These are phyloP conservation scores for Pteropus alecto DNA, from an alignment of 2,113 vertebrate species.

Conservation along the genomic window DNA sequence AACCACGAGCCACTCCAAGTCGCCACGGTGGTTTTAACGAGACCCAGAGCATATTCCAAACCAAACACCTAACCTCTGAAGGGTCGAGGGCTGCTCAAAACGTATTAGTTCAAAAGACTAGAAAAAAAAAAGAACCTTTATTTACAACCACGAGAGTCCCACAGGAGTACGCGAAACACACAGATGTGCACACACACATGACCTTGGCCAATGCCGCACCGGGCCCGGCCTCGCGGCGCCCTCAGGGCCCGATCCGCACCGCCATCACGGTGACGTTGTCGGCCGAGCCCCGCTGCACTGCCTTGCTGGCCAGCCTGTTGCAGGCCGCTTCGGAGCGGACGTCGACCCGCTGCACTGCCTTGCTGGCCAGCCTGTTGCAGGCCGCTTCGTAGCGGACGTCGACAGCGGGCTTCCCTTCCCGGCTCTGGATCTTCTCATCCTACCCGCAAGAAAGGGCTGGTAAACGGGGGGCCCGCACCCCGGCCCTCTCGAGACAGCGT, in stretches of 20 bases:
- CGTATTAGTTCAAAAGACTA: slow-evolving; percentile 41
- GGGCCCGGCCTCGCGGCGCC: neutral
- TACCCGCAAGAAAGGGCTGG: slow-evolving; percentile 51
- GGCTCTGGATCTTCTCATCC: slow-evolving; percentile 85
- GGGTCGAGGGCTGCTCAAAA: neutral
- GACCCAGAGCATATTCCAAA: too few relatives aligned
- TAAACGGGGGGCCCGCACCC: neutral
- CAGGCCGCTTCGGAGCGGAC: slow-evolving; percentile 88
- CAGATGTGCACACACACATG: neutral
- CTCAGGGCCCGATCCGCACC: slow-evolving; percentile 88
- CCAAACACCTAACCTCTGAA: neutral
- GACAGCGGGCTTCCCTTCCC: slow-evolving; percentile 81
- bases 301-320: slow-evolving; percentile 92
- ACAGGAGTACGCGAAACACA: slow-evolving; percentile 39
- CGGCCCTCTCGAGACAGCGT: neutral
- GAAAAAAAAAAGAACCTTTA: slow-evolving; percentile 78
- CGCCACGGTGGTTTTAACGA: rapidly evolving
- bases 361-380: slow-evolving; percentile 91
- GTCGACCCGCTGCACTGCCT: slow-evolving; percentile 90
- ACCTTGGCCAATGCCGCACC: rapidly evolving
- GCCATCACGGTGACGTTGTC: slow-evolving; percentile 97
- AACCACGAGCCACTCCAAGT: rapidly evolving
- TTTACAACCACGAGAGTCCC: slow-evolving; percentile 81
- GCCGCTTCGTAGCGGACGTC: slow-evolving; percentile 87
- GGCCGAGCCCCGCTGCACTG: slow-evolving; percentile 93